phyloP scores from a whole-genome alignment of 2,113 vertebrate species.

The Micronisus gabar region DNA sequence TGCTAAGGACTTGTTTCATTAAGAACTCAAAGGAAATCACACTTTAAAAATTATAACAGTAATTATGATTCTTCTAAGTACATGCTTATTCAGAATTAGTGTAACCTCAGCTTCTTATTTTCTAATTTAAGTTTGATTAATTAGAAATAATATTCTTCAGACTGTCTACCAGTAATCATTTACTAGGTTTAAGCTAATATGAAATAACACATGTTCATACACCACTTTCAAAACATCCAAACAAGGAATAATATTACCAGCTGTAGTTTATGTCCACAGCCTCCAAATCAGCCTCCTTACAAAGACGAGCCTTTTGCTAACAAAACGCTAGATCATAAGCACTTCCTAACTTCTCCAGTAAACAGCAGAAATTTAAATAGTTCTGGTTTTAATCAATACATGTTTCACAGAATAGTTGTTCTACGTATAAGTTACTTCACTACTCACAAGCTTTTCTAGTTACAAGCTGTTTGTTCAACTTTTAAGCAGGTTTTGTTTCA shows the following conservation, averaged over 20 bases:
- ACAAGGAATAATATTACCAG: neutral
- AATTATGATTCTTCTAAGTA: neutral
- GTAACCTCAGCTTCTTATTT: neutral
- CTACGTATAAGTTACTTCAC: neutral
- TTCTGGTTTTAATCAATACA: neutral
- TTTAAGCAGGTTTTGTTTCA: neutral
- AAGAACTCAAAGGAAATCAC: neutral
- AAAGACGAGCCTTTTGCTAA: neutral
- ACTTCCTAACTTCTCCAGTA: neutral
- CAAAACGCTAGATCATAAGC: neutral
- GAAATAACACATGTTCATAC: neutral
- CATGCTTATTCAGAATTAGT: neutral
- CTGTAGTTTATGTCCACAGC: neutral
- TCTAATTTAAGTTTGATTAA: neutral
- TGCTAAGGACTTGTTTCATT: neutral
- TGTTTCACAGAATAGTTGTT: neutral
- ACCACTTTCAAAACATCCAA: neutral
- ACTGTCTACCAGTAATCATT: neutral
- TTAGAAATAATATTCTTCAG: neutral
- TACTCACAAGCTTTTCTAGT: neutral
- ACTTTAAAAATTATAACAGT: neutral
- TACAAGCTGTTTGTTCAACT: neutral
- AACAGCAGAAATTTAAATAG: neutral
- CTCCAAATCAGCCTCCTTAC: neutral
- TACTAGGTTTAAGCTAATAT: neutral